Evolutionary conservation across 2,113 vertebrate species (phyloP).

Genomic region (Pyxicephalus adspersus): DNA sequence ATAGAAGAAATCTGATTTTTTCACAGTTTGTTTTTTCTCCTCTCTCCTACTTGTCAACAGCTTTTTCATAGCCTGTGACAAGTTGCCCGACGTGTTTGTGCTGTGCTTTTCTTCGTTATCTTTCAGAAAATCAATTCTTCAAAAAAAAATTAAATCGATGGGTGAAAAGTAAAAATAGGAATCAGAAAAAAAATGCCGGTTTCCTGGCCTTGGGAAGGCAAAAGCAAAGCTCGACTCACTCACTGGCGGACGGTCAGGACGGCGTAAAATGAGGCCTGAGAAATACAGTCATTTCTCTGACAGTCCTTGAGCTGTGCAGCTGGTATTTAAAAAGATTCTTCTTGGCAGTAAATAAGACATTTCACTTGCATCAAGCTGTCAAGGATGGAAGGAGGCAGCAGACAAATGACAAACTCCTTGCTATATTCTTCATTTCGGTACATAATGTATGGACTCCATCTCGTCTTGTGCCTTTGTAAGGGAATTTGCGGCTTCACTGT

Average conservation of each 20-base stretch:
- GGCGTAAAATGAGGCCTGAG: conserved; percentile 25
- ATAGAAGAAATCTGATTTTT: not conserved
- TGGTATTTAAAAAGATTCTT: conserved; percentile 75
- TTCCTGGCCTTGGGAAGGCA: not conserved
- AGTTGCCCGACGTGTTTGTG: not conserved
- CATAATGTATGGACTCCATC: conserved; percentile 61
- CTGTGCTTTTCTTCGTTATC: not conserved
- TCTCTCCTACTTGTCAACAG: not conserved
- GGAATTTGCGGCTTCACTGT: not conserved
- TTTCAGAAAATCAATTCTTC: conserved; percentile 31
- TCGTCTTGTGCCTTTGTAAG: not conserved
- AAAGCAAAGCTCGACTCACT: not conserved
- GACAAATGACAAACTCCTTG: conserved; percentile 70
- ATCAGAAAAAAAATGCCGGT: not conserved
- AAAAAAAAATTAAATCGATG: conserved; percentile 13
- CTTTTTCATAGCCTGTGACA: not conserved
- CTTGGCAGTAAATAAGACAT: conserved; percentile 75
- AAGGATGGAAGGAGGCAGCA: conserved; percentile 63
- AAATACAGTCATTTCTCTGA: conserved; percentile 61
- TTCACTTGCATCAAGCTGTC: conserved; percentile 76
- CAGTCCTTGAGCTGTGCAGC: conserved; percentile 73
- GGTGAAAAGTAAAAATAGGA: not conserved
- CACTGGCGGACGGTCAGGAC: conserved; percentile 2
- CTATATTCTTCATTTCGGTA: conserved; percentile 71
- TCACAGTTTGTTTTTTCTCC: not conserved